A percentile compares a stretch with the other conserved stretches of the same genome.
These are phyloP conservation scores for Anoplopoma fimbria DNA, from an alignment of 2,113 vertebrate genomes.

Conservation along the genomic window DNA sequence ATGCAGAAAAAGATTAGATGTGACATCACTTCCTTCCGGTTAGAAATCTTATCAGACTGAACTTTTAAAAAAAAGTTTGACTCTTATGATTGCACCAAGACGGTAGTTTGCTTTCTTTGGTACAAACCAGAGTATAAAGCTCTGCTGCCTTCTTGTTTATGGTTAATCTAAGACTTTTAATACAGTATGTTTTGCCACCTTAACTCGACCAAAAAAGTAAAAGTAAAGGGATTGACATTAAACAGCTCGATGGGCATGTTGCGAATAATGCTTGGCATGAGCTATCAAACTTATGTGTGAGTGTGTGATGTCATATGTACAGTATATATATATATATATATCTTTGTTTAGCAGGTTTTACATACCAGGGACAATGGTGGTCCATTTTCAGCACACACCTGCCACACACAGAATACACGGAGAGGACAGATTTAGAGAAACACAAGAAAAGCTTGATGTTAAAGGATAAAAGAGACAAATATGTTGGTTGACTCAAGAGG, in stretches of 20 bases:
- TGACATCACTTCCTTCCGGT: background rate
- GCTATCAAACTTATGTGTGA: background rate
- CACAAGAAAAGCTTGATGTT: background rate
- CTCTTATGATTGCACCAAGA: background rate
- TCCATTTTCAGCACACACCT: slow-evolving; percentile 99
- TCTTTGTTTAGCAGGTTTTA: slow-evolving; percentile 13
- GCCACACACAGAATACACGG: slow-evolving; percentile 5
- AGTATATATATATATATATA: background rate
- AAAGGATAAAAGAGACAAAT: background rate
- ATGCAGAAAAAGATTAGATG: background rate
- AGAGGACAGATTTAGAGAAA: background rate
- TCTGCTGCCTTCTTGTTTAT: background rate
- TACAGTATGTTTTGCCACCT: background rate
- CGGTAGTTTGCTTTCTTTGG: background rate
- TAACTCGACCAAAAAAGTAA: background rate
- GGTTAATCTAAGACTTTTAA: background rate
- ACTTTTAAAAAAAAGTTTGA: background rate
- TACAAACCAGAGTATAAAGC: background rate
- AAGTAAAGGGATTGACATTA: background rate
- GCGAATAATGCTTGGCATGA: background rate
- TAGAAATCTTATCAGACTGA: background rate
- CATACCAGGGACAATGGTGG: slow-evolving; percentile 98
- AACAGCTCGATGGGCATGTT: background rate
- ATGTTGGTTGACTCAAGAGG: background rate
- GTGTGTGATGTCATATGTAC: background rate